These are phyloP conservation scores for Astatotilapia flaviijosephi DNA, from an alignment of 2,113 vertebrate species.

Conservation along the genomic window DNA sequence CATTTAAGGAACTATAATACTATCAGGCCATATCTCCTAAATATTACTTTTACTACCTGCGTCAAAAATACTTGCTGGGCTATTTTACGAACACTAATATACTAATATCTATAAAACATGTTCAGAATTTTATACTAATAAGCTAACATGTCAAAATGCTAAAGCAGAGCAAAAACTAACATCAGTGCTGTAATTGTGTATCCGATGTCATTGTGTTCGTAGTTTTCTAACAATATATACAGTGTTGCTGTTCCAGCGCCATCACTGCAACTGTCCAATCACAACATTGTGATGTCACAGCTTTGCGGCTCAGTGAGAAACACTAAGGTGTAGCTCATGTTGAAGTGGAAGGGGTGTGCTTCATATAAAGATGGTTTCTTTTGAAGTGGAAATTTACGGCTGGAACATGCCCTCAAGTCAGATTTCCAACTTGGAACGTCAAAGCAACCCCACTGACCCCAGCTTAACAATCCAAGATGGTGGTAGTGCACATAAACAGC, in stretches of 20 bases:
- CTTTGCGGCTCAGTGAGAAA: rapidly evolving
- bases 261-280: background rate
- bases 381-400: background rate
- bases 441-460: background rate
- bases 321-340: background rate
- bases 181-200: background rate
- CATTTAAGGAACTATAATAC: background rate
- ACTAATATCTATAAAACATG: background rate
- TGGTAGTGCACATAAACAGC: background rate
- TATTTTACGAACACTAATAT: background rate
- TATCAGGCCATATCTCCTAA: background rate
- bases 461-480: background rate
- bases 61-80: rapidly evolving
- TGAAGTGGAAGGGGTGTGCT: background rate
- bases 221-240: background rate
- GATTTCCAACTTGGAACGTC: rapidly evolving
- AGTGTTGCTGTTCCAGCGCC: background rate
- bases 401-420: background rate
- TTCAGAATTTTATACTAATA: background rate
- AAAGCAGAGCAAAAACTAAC: background rate
- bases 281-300: background rate
- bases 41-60: rapidly evolving
- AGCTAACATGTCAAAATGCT: background rate
- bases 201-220: background rate
- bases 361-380: background rate